phyloP scores from a whole-genome alignment of 2,113 vertebrate species.

The Pandion haliaetus region DNA sequence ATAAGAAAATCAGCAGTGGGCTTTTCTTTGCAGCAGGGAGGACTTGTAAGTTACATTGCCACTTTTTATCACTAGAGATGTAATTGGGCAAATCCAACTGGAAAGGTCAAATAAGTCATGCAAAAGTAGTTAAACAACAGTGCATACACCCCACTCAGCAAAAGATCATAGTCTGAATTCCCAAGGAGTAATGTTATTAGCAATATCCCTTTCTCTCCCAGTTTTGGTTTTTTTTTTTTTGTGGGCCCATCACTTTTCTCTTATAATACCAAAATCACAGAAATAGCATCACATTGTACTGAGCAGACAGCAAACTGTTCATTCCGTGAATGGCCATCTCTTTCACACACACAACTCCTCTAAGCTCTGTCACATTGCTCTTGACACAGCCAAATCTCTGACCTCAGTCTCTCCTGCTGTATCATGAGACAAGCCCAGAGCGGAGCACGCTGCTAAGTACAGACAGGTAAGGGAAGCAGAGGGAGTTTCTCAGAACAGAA shows the following conservation, averaged over 20 bases:
- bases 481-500: not conserved
- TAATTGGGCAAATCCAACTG: not conserved
- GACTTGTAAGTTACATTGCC: not conserved
- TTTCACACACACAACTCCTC: not conserved
- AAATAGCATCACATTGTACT: rapidly evolving
- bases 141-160: not conserved
- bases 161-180: not conserved
- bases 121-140: not conserved
- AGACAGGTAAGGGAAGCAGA: not conserved
- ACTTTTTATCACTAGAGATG: rapidly evolving
- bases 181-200: not conserved
- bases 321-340: not conserved
- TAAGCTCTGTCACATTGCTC: not conserved
- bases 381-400: not conserved
- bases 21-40: not conserved
- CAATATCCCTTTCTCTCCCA: not conserved
- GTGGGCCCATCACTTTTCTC: not conserved
- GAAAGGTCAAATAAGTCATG: not conserved
- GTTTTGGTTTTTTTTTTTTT: not conserved
- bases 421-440: not conserved
- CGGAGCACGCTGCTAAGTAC: not conserved
- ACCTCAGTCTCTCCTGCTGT: not conserved
- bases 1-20: not conserved
- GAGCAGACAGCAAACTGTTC: not conserved
- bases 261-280: not conserved